Evolutionary conservation across 2,888 invertebrate species (phyloP), one percentile per base, ranked within the genome.

Genomic region (Sussaba pulchella): DNA sequence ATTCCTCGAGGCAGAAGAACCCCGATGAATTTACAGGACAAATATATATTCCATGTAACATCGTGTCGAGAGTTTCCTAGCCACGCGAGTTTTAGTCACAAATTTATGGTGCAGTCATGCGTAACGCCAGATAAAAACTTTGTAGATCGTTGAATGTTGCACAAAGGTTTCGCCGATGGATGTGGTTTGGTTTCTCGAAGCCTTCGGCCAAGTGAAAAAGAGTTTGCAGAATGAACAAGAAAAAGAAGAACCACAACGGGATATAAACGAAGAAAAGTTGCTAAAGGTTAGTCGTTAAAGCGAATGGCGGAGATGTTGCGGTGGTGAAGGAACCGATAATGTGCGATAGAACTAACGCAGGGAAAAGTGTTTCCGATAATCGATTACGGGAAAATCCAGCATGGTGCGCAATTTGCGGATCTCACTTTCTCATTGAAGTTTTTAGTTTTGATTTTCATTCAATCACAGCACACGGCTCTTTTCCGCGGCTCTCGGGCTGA

Each of bases 331-430:
- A 64, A 73, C 78, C 78, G 69, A 73, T 78, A 78, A 69, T 63
- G 61, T n/a, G 63, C 21, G 78, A 45, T 69, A 73, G 73, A 39
- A 52, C 45, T 61, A 78, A 73, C 59, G 47, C 59, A 39, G 61
- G 26, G 43, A 66, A 71, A 71, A 71, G 31, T 36, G 45, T 78
- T 78, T 67, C 73, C 67, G 63, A 78, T 78, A 78, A 78, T 73
- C 78, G 54, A 73, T 73, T 43, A 61, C 67, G 45, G 36, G 36
- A 47, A n/a, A 9, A 61, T 4, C 61, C 21, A 21, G 39, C 39
- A 10, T 12, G 61, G 39, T 39, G 39, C 19, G 41, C 41, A n/a
- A 10, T 39, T 19, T 39, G 19, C 14, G 6, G 9, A 12, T 26
- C 17, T 19, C 50, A 9, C 57, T 12, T n/a, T 19, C 36, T 19